These are phyloP conservation scores for Nothobranchius furzeri DNA, from an alignment of 2,113 vertebrate species.

Conservation along the genomic window DNA sequence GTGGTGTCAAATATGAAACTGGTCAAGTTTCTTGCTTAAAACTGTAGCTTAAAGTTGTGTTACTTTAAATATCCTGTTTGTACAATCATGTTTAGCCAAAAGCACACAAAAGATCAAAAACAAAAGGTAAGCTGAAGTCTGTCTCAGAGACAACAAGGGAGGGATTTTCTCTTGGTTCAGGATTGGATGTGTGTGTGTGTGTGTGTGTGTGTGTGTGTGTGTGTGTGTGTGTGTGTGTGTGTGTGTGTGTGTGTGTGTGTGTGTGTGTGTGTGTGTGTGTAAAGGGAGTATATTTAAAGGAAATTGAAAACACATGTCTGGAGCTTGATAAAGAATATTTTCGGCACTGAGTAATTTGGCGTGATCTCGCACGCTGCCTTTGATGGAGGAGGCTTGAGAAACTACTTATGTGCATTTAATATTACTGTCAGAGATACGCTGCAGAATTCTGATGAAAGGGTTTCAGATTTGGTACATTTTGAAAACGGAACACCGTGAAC, in stretches of 20 bases:
- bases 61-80: too few species aligned
- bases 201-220: not conserved
- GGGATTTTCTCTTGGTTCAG: constrained; percentile 51
- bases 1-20: too few species aligned
- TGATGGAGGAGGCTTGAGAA: constrained; percentile 32
- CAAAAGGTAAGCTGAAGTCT: constrained; percentile 22
- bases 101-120: not conserved
- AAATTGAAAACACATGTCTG: constrained; percentile 80
- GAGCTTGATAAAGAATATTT: constrained; percentile 73
- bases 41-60: too few species aligned
- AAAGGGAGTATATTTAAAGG: constrained; percentile 64
- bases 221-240: constrained; percentile 31
- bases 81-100: too few species aligned
- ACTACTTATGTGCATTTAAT: constrained; percentile 4
- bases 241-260: not conserved
- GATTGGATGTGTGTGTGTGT: constrained; percentile 30
- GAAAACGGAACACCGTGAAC: not conserved
- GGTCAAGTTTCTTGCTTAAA: too few species aligned
- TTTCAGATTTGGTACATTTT: not conserved
- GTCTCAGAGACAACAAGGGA: constrained; percentile 49
- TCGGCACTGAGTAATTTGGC: constrained; percentile 70
- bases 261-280: constrained; percentile 25
- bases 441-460: not conserved
- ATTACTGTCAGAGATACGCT: not conserved
- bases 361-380: constrained; percentile 32